These are phyloP conservation scores for Wiebesia pumilae DNA, from an alignment of 1,140 invertebrate genomes.

Conservation along the genomic window DNA sequence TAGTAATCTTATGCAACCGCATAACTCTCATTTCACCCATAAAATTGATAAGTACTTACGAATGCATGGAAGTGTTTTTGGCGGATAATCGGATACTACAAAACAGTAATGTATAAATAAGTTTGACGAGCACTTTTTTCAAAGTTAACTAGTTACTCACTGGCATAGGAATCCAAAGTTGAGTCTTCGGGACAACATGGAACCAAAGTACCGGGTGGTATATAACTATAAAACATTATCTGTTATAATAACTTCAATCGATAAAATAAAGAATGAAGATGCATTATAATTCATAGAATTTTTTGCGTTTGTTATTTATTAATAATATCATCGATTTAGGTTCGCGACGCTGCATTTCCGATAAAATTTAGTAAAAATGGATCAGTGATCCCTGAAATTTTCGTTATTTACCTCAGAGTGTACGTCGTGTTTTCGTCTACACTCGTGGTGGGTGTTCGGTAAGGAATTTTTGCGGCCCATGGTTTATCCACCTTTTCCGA, in stretches of 20 bases:
- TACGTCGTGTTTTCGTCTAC: slow-evolving; percentile 70
- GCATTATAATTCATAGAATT: too few relatives aligned
- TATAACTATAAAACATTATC: slow-evolving; percentile 56
- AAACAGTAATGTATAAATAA: not conserved
- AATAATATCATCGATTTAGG: too few relatives aligned
- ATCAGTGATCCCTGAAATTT: not conserved
- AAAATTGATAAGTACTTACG: slow-evolving; percentile 52
- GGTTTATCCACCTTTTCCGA: slow-evolving; percentile 57
- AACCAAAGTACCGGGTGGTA: slow-evolving; percentile 60
- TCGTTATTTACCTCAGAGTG: slow-evolving; percentile 61
- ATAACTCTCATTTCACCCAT: not conserved
- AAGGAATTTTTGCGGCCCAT: slow-evolving; percentile 55
- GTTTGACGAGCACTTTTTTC: not conserved
- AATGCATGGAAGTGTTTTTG: slow-evolving; percentile 56
- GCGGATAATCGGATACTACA: slow-evolving; percentile 1
- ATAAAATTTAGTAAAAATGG: too few relatives aligned
- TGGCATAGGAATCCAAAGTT: slow-evolving; percentile 5
- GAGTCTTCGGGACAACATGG: slow-evolving; percentile 37
- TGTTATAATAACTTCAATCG: not conserved
- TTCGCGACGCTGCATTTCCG: too few relatives aligned
- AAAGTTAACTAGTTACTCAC: slow-evolving; percentile 50
- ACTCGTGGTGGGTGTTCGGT: slow-evolving; percentile 58
- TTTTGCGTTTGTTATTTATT: too few relatives aligned
- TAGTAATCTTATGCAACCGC: not conserved
- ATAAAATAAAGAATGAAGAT: not conserved